These are phyloP conservation scores for Eubasilissa regina DNA, from an alignment of 1,140 invertebrate species.

Conservation along the genomic window DNA sequence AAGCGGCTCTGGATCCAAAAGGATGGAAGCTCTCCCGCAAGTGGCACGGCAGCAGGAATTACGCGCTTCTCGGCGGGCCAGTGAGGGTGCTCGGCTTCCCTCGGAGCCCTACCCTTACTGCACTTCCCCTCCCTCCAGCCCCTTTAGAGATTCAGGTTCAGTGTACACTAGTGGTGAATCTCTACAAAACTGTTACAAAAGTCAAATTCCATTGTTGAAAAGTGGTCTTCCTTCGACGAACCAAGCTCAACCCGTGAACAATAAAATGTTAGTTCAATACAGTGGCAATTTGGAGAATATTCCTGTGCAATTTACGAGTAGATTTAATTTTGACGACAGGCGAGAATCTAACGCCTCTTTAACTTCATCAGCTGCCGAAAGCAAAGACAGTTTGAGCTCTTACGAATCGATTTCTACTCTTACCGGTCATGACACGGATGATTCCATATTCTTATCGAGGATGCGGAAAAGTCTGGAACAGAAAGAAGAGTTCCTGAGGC, in stretches of 20 bases:
- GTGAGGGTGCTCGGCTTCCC: slow-evolving; percentile 67
- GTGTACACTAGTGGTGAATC: slow-evolving; percentile 54
- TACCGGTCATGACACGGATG: slow-evolving; percentile 77
- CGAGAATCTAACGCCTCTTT: slow-evolving; percentile 75
- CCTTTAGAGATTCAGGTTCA: slow-evolving; percentile 53
- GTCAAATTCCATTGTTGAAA: slow-evolving; percentile 50
- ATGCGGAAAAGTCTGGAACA: slow-evolving; percentile 88
- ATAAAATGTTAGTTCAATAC: slow-evolving; percentile 49
- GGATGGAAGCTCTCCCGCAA: slow-evolving; percentile 68
- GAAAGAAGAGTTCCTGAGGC: slow-evolving; percentile 88
- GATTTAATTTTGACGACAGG: slow-evolving; percentile 63
- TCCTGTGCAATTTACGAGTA: slow-evolving; percentile 52
- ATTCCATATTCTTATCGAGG: slow-evolving; percentile 79
- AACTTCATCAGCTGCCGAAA: slow-evolving; percentile 74
- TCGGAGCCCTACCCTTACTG: slow-evolving; percentile 44
- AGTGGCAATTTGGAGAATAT: slow-evolving; percentile 48
- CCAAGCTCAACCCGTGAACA: slow-evolving; percentile 39
- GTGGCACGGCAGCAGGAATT: slow-evolving; percentile 68
- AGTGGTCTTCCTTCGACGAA: slow-evolving; percentile 43
- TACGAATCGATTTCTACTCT: slow-evolving; percentile 79
- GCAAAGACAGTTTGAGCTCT: slow-evolving; percentile 78
- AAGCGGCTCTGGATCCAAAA: slow-evolving; percentile 11
- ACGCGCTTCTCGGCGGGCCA: slow-evolving; percentile 67
- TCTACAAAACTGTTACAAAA: slow-evolving; percentile 50
- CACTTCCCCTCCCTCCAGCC: slow-evolving; percentile 57